A percentile compares a stretch with the other conserved stretches of the same genome.
Conservation (phyloP, 2,888 invertebrate genomes). For the Hyppa rectilinea region DNA sequence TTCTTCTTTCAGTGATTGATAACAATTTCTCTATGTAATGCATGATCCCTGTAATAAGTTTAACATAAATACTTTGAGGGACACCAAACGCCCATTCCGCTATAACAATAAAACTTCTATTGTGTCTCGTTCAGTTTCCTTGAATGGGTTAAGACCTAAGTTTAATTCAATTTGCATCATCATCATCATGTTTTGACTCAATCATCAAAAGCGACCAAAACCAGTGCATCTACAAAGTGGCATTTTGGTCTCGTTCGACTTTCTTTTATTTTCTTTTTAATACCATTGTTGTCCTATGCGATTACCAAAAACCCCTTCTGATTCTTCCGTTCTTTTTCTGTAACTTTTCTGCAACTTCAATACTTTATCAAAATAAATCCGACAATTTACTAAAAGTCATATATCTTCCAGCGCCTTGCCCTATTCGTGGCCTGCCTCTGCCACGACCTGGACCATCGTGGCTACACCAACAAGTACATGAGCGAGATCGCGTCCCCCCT, state of each 20-base stretch:
- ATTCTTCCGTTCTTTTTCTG: not conserved
- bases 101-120: no score
- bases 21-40: not conserved
- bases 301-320: not conserved
- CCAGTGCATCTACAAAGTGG: no score
- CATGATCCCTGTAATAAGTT: not conserved
- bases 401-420: slow-evolving; percentile 92
- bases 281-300: not conserved
- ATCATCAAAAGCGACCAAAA: no score
- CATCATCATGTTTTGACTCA: not conserved
- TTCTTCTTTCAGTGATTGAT: not conserved
- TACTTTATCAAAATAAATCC: not conserved
- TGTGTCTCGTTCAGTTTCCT: no score
- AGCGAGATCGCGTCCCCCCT: slow-evolving; percentile 95
- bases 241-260: not conserved
- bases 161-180: not conserved
- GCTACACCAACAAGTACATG: slow-evolving; percentile 97
- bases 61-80: no score
- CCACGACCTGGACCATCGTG: slow-evolving; percentile 96
- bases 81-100: no score
- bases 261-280: not conserved
- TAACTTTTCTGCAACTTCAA: not conserved
- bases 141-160: not conserved
- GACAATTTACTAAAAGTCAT: not conserved
- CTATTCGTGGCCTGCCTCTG: slow-evolving; percentile 95